Evolutionary conservation across 2,797 vertebrate genomes (phyloP).

Genomic region (Acridotheres tristis): DNA sequence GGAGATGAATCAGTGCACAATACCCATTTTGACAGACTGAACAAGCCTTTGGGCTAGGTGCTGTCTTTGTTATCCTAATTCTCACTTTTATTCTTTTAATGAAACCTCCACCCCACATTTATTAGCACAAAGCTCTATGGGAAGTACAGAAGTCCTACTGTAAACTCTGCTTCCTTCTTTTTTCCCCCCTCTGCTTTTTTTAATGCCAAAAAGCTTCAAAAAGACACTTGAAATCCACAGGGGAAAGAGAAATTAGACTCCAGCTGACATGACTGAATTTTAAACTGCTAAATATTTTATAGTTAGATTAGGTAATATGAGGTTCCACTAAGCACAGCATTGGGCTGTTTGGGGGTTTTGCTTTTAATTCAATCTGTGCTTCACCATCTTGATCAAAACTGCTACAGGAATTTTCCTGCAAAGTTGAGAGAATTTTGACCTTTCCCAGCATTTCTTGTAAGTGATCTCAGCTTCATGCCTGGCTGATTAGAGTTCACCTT

Average conservation of each 20-base stretch:
- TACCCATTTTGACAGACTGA: neutral
- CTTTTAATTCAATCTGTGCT: neutral
- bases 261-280: slow-evolving; percentile 42
- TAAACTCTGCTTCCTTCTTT: neutral
- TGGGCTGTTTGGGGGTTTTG: neutral
- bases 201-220: slow-evolving; percentile 1
- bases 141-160: neutral
- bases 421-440: neutral
- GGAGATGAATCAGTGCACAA: neutral
- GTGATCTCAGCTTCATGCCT: neutral
- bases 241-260: slow-evolving; percentile 37
- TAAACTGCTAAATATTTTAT: slow-evolving; percentile 26
- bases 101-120: neutral
- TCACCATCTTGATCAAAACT: neutral
- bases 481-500: neutral
- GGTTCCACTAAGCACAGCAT: neutral
- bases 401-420: neutral
- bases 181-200: neutral
- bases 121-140: neutral
- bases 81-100: slow-evolving; percentile 20
- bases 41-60: neutral
- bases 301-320: neutral
- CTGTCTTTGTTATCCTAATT: neutral
- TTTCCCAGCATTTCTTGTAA: neutral
- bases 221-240: slow-evolving; percentile 21